Evolutionary conservation across 30 jellyfish, hydroid and myxozoan genomes (phyloP).

Genomic region (Hydractinia symbiolongicarpus): DNA sequence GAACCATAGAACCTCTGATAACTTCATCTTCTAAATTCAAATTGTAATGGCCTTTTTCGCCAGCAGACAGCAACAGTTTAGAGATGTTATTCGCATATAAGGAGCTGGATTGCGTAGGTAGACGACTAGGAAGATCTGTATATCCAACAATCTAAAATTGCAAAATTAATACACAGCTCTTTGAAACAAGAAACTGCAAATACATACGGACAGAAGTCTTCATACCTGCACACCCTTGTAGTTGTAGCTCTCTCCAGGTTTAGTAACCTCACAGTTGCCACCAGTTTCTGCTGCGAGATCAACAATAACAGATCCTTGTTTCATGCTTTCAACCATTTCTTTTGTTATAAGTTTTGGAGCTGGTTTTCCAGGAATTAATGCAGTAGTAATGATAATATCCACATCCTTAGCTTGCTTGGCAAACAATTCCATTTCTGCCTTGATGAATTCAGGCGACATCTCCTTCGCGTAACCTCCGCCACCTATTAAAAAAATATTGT

Average conservation of each 20-base stretch:
- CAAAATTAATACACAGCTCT: background rate
- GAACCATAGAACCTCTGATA: slow-evolving; percentile 70
- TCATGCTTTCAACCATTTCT: slow-evolving; percentile 95
- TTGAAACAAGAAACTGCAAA: background rate
- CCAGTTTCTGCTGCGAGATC: slow-evolving; percentile 95
- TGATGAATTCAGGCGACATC: slow-evolving; percentile 91
- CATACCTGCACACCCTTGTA: slow-evolving; percentile 79
- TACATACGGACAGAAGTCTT: background rate
- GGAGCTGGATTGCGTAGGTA: slow-evolving; percentile 86
- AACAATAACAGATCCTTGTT: slow-evolving; percentile 91
- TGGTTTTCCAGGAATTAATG: slow-evolving; percentile 87
- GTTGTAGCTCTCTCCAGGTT: slow-evolving; percentile 74
- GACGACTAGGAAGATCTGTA: slow-evolving; percentile 90
- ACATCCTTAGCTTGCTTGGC: slow-evolving; percentile 92
- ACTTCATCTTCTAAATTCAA: slow-evolving; percentile 82
- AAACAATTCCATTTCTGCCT: slow-evolving; percentile 91
- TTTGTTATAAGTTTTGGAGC: slow-evolving; percentile 82
- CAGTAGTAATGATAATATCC: slow-evolving; percentile 83
- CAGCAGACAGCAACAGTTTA: slow-evolving; percentile 83
- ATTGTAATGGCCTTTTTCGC: slow-evolving; percentile 73
- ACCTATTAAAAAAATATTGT: slow-evolving; percentile 23
- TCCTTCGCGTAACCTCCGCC: slow-evolving; percentile 96
- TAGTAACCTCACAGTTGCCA: slow-evolving; percentile 86
- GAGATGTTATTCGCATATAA: slow-evolving; percentile 87
- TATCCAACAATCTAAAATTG: slow-evolving; percentile 64